Evolutionary conservation across 1,140 invertebrate genomes (phyloP).

Genomic region (Pteromalus puparum): DNA sequence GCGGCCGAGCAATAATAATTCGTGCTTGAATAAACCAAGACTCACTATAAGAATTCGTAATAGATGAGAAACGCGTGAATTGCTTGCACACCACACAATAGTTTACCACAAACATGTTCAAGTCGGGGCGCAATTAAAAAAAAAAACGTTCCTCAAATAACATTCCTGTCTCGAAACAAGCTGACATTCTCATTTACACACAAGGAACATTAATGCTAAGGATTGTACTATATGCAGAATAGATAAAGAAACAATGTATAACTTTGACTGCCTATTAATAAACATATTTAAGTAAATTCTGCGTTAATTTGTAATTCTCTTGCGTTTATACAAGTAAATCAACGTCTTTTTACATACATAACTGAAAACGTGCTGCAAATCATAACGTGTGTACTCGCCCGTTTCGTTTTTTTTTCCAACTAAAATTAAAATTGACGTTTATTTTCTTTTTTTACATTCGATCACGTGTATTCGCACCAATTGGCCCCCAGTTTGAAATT

Average conservation of each 20-base stretch:
- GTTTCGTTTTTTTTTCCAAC: too few relatives aligned
- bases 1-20: conserved; percentile 13
- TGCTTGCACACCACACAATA: conserved; percentile 6
- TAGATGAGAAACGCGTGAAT: background rate
- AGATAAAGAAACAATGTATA: conserved; percentile 31
- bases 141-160: conserved; percentile 29
- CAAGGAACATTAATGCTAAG: conserved; percentile 34
- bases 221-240: conserved; percentile 33
- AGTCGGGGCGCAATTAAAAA: conserved; percentile 16
- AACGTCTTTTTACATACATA: too few relatives aligned
- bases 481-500: too few relatives aligned
- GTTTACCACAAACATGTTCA: background rate
- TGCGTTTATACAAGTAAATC: too few relatives aligned
- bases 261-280: conserved; percentile 48
- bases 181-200: conserved; percentile 31
- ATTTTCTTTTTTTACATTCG: too few relatives aligned
- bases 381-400: too few relatives aligned
- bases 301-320: too few relatives aligned
- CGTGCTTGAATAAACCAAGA: conserved; percentile 1
- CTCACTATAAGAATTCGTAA: background rate
- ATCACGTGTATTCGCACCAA: too few relatives aligned
- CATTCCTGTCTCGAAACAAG: conserved; percentile 33
- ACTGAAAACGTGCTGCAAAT: too few relatives aligned
- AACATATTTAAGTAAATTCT: conserved; percentile 41
- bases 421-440: too few relatives aligned